Percentiles rank a stretch among this genome's conserved stretches.
phyloP scores from a whole-genome alignment of 1,140 invertebrate genomes.

The Neodiprion fabricii region DNA sequence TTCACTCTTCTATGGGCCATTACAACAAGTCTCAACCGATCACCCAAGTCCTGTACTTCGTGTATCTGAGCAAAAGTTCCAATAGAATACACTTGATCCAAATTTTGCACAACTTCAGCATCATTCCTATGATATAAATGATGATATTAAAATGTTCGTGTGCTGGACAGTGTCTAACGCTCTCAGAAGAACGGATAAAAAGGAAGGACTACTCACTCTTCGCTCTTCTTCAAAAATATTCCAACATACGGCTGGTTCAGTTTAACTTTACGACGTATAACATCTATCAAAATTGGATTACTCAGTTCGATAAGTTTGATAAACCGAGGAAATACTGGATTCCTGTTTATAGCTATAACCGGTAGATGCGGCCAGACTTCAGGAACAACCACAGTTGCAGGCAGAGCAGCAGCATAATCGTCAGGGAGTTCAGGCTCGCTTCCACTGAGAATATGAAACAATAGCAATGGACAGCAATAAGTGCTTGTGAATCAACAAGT shows the following conservation, averaged over 20 bases:
- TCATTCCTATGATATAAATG: constrained; percentile 69
- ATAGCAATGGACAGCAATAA: background rate
- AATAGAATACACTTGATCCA: constrained; percentile 89
- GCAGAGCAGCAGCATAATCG: constrained; percentile 62
- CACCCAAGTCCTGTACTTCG: constrained; percentile 95
- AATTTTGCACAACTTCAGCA: constrained; percentile 82
- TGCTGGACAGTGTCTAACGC: background rate
- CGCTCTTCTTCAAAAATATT: constrained; percentile 94
- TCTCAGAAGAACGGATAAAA: background rate
- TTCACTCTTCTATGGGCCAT: constrained; percentile 91
- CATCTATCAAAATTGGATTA: constrained; percentile 86
- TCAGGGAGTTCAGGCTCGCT: constrained; percentile 40
- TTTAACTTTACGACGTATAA: constrained; percentile 93
- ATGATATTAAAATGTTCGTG: background rate
- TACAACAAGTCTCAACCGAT: constrained; percentile 89
- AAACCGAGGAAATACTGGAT: constrained; percentile 97
- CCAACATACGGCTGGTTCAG: constrained; percentile 97
- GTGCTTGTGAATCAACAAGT: background rate
- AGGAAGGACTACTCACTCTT: constrained; percentile 69
- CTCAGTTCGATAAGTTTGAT: constrained; percentile 96
- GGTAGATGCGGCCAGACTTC: constrained; percentile 96
- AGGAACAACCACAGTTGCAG: constrained; percentile 92
- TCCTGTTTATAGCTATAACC: constrained; percentile 90
- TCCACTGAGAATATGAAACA: constrained; percentile 30
- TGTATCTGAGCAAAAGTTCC: constrained; percentile 99